Conservation (phyloP, 1,140 invertebrate genomes). For the Goniozus legneri region DNA sequence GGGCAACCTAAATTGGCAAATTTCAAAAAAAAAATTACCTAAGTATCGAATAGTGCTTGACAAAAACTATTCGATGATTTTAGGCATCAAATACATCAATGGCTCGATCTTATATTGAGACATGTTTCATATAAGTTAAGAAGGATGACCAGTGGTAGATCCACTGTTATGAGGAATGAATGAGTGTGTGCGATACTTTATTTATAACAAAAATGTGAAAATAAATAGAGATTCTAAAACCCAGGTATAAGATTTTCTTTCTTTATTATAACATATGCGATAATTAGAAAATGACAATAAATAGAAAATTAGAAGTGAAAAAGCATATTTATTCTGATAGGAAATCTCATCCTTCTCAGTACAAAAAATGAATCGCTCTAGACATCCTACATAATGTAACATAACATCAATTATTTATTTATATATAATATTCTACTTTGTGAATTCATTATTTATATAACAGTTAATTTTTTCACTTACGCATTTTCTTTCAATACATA, state of each 20-base stretch:
- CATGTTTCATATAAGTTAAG: conserved; percentile 33
- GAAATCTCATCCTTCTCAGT: not conserved
- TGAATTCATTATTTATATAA: no score
- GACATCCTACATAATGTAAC: not conserved
- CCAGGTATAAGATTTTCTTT: not conserved
- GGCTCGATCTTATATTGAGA: conserved; percentile 25
- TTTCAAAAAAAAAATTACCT: conserved; percentile 8
- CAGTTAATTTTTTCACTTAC: no score
- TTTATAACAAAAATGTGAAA: conserved; percentile 45
- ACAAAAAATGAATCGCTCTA: not conserved
- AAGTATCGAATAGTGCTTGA: no score
- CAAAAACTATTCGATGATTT: conserved; percentile 20
- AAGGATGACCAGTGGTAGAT: conserved; percentile 37
- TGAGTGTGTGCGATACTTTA: conserved; percentile 50
- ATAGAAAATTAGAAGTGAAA: not conserved
- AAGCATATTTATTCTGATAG: not conserved
- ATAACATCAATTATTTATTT: not conserved
- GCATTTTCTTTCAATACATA: no score
- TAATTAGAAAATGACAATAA: not conserved
- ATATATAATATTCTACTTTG: no score
- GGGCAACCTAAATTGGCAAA: not conserved
- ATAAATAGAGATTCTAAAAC: conserved; percentile 25
- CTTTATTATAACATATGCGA: not conserved
- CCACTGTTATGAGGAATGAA: conserved; percentile 46
- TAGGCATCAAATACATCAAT: conserved; percentile 25